These are phyloP conservation scores for Drosophila mulleri DNA, from an alignment of 2,888 invertebrate genomes.

Conservation along the genomic window DNA sequence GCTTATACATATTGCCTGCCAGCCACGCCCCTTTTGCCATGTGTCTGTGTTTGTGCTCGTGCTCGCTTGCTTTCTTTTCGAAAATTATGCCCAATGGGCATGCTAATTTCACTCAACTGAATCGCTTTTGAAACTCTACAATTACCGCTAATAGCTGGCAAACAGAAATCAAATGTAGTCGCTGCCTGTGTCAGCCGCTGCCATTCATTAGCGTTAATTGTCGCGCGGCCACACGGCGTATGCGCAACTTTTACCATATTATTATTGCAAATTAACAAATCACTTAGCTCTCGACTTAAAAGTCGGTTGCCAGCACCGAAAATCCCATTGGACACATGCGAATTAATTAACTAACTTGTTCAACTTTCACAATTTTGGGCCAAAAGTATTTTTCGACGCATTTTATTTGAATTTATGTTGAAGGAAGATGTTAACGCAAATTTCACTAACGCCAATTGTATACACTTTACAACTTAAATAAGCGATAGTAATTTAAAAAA, in stretches of 20 bases:
- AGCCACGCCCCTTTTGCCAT: slow-evolving; percentile 42
- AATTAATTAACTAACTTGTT: slow-evolving; percentile 73
- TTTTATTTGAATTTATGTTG: slow-evolving; percentile 56
- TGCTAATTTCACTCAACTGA: slow-evolving; percentile 73
- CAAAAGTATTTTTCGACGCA: slow-evolving; percentile 41
- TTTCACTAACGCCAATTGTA: not conserved
- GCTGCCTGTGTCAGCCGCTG: slow-evolving; percentile 6
- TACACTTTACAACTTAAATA: not conserved
- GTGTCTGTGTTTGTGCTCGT: slow-evolving; percentile 14
- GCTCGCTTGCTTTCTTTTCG: slow-evolving; percentile 39
- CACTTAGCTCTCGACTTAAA: slow-evolving; percentile 56
- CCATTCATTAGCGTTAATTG: slow-evolving; percentile 71
- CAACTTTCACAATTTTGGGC: slow-evolving; percentile 65
- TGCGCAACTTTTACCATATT: slow-evolving; percentile 51
- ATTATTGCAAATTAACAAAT: slow-evolving; percentile 72
- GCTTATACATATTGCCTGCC: not conserved
- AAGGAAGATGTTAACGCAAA: not conserved
- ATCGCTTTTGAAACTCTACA: slow-evolving; percentile 70
- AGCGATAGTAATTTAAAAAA: not conserved
- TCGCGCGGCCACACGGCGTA: slow-evolving; percentile 44
- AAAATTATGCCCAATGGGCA: slow-evolving; percentile 74
- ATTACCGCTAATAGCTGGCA: slow-evolving; percentile 72
- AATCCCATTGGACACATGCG: slow-evolving; percentile 47
- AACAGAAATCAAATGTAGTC: slow-evolving; percentile 58
- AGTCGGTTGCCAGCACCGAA: slow-evolving; percentile 6